Evolutionary conservation across 2,113 vertebrate species (phyloP).

Genomic region (Oncorhynchus tshawytscha): DNA sequence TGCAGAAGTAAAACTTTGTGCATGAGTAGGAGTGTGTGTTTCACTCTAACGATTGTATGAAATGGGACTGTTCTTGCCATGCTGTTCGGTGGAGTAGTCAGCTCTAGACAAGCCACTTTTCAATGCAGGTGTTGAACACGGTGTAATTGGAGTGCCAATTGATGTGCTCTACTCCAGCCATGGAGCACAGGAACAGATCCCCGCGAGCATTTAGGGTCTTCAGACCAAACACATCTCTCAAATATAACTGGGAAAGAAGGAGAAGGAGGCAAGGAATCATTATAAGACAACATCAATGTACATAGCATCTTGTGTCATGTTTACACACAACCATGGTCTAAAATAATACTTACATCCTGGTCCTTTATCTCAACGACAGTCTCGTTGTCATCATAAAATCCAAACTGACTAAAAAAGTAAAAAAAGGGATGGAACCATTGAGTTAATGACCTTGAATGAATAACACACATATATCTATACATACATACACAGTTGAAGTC

Average conservation of each 20-base stretch:
- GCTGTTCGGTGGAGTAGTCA: not conserved
- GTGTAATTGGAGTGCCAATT: slow-evolving; percentile 88
- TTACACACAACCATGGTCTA: not conserved
- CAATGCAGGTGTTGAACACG: slow-evolving; percentile 80
- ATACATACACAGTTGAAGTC: too few relatives aligned
- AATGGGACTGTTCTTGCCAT: not conserved
- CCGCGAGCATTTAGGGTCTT: slow-evolving; percentile 82
- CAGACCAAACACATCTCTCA: slow-evolving; percentile 80
- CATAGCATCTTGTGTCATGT: not conserved
- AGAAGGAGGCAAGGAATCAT: not conserved
- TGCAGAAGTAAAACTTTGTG: not conserved
- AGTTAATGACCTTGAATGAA: slow-evolving; percentile 34
- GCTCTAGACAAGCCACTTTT: slow-evolving; percentile 81
- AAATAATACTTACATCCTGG: slow-evolving; percentile 77
- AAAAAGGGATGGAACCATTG: not conserved
- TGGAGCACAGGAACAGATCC: slow-evolving; percentile 74
- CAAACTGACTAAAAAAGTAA: slow-evolving; percentile 80
- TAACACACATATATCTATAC: not conserved
- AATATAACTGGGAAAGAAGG: slow-evolving; percentile 64
- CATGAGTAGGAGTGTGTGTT: not conserved
- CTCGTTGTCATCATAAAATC: slow-evolving; percentile 87
- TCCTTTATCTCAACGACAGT: slow-evolving; percentile 83
- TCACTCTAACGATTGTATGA: not conserved
- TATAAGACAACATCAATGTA: not conserved
- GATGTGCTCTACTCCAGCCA: slow-evolving; percentile 77